Conservation (phyloP, 2,113 vertebrate species). For the Andinoacara biseriatus region DNA sequence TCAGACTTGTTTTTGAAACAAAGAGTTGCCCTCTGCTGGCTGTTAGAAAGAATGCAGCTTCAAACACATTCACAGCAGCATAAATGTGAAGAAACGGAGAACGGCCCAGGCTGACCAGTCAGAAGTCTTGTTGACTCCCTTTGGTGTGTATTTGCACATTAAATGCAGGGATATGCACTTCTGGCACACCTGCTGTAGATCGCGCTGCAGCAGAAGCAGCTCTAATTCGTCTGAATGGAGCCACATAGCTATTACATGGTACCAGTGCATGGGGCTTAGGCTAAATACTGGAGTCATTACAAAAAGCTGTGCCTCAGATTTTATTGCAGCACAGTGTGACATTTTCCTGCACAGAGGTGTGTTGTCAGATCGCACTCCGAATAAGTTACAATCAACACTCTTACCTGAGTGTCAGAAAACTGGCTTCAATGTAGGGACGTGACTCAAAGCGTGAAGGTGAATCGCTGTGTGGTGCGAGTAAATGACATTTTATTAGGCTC, state of each 20-base stretch:
- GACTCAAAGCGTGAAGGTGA: background rate
- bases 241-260: background rate
- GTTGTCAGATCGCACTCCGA: rapidly evolving
- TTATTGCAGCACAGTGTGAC: rapidly evolving
- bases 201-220: background rate
- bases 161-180: rapidly evolving
- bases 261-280: background rate
- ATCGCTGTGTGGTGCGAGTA: background rate
- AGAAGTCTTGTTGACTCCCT: background rate
- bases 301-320: too few relatives aligned
- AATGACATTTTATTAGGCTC: background rate
- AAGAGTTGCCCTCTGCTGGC: rapidly evolving
- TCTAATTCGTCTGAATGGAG: background rate
- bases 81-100: background rate
- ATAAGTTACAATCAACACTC: background rate
- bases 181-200: rapidly evolving
- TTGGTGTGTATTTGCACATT: background rate
- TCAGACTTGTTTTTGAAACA: too few relatives aligned
- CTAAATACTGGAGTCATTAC: rapidly evolving
- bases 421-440: background rate
- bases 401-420: rapidly evolving
- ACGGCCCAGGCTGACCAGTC: background rate
- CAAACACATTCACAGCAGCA: too few relatives aligned
- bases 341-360: background rate
- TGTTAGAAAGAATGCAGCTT: background rate